A percentile compares a stretch with the other conserved stretches of the same genome.
These are phyloP conservation scores for Magallana angulata DNA, from an alignment of 1,140 invertebrate genomes.

Conservation along the genomic window DNA sequence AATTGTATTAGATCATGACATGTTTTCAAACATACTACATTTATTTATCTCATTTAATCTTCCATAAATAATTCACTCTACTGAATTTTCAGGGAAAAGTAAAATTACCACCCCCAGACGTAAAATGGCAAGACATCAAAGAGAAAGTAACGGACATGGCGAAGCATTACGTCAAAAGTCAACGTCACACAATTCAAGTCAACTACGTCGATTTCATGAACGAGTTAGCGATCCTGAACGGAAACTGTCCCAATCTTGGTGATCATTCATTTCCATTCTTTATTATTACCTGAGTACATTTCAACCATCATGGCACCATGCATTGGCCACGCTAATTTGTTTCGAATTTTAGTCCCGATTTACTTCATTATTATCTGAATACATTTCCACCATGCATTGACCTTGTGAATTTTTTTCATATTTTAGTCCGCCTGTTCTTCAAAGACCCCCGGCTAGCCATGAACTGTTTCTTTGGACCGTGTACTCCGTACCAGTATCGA, in stretches of 20 bases:
- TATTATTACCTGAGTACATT: too few relatives aligned
- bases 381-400: too few relatives aligned
- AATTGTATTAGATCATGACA: too few relatives aligned
- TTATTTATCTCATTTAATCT: too few relatives aligned
- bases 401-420: not conserved
- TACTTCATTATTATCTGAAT: too few relatives aligned
- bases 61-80: not conserved
- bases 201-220: conserved; percentile 80
- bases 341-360: too few relatives aligned
- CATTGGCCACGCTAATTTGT: too few relatives aligned
- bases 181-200: conserved; percentile 76
- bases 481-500: conserved; percentile 81
- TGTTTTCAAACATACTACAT: too few relatives aligned
- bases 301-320: too few relatives aligned
- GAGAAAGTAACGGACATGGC: conserved; percentile 66
- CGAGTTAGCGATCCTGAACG: conserved; percentile 78
- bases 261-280: conserved; percentile 47
- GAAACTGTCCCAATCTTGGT: conserved; percentile 77
- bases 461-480: conserved; percentile 76
- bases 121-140: conserved; percentile 71
- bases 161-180: conserved; percentile 64
- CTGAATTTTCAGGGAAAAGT: conserved; percentile 56
- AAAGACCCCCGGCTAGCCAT: conserved; percentile 77
- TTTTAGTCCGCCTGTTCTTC: conserved; percentile 63
- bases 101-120: conserved; percentile 60